phyloP scores from a whole-genome alignment of 2,888 invertebrate genomes.

The Pecten maximus region DNA sequence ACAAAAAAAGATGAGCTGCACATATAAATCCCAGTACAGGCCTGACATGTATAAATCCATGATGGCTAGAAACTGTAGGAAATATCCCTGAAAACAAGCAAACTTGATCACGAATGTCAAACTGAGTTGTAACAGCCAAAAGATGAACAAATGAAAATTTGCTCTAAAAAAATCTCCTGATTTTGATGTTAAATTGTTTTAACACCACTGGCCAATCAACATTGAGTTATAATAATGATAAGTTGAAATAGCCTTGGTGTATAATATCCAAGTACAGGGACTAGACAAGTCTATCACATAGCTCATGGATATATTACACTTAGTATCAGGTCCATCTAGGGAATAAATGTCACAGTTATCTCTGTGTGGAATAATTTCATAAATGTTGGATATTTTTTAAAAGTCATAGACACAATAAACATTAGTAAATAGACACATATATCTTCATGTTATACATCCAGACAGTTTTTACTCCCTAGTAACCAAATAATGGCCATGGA shows the following conservation, averaged over 20 bases:
- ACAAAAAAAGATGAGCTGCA: conserved; percentile 1
- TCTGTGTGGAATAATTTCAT: background rate
- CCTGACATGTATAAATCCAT: conserved; percentile 13
- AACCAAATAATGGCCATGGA: background rate
- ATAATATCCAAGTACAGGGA: background rate
- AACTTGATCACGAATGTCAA: background rate
- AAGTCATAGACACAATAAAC: conserved; percentile 6
- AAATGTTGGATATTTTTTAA: background rate
- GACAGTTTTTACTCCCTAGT: conserved; percentile 20
- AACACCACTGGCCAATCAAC: background rate
- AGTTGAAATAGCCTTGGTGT: background rate
- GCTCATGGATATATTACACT: background rate
- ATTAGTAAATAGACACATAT: background rate
- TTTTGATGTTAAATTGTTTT: background rate
- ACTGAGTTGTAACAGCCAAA: background rate
- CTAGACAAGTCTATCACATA: conserved; percentile 12
- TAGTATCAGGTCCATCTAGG: background rate
- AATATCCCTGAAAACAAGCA: background rate
- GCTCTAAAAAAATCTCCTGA: background rate
- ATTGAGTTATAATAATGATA: background rate
- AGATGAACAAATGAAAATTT: background rate
- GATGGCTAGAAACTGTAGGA: background rate
- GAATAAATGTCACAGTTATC: background rate
- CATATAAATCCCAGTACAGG: background rate
- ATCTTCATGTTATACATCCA: background rate